Percentiles rank a stretch among this genome's conserved stretches.
Evolutionary conservation across 1,140 invertebrate species (phyloP).

Genomic region (Coenobita brevimanus): DNA sequence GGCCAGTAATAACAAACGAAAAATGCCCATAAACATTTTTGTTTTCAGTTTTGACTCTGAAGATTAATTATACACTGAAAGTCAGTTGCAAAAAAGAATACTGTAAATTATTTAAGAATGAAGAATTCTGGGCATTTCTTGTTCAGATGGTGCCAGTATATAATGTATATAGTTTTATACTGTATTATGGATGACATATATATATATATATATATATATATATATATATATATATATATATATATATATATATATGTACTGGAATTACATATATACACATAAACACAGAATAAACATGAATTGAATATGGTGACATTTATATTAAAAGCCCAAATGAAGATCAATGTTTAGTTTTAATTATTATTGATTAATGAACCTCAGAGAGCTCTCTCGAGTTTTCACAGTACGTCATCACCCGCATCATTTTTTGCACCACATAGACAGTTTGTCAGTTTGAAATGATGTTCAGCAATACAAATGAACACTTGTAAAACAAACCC

Average conservation of each 20-base stretch:
- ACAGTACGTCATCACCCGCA: too few relatives aligned
- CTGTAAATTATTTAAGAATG: background rate
- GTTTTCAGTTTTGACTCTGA: background rate
- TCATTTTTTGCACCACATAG: too few relatives aligned
- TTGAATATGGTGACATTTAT: background rate
- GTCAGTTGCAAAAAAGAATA: too few relatives aligned
- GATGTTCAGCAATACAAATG: too few relatives aligned
- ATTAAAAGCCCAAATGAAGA: too few relatives aligned
- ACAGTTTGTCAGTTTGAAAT: too few relatives aligned
- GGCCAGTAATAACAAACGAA: background rate
- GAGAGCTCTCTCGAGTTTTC: too few relatives aligned
- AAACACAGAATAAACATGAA: conserved; percentile 1
- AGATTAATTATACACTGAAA: too few relatives aligned
- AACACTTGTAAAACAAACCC: too few relatives aligned
- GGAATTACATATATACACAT: background rate
- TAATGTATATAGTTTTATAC: conserved; percentile 38
- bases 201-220: conserved; percentile 22
- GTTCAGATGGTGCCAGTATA: conserved; percentile 18
- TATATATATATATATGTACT: conserved; percentile 7
- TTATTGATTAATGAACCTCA: too few relatives aligned
- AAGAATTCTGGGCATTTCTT: conserved; percentile 9
- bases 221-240: background rate
- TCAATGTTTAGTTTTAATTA: too few relatives aligned
- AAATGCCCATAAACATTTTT: background rate
- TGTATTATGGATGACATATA: background rate